Percentiles rank a stretch among this genome's conserved stretches.
Evolutionary conservation across 1,140 invertebrate species (phyloP).

Genomic region (Aphelinus certus): DNA sequence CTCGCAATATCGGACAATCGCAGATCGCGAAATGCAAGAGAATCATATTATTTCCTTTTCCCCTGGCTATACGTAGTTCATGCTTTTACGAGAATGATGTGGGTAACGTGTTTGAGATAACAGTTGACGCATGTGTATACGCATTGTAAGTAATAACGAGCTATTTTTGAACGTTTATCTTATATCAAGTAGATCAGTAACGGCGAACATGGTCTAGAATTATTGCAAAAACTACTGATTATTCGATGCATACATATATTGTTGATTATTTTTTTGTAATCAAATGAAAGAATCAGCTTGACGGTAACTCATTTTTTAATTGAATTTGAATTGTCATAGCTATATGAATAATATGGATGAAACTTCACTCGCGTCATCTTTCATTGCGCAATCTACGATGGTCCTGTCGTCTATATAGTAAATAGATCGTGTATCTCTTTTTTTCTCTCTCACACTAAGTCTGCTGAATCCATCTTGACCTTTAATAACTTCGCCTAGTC

Average conservation of each 20-base stretch:
- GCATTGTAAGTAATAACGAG: neutral
- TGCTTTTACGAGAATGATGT: neutral
- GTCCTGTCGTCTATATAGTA: constrained; percentile 47
- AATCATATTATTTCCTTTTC: constrained; percentile 1
- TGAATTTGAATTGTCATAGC: too few relatives aligned
- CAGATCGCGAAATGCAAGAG: constrained; percentile 49
- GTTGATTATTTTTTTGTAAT: too few relatives aligned
- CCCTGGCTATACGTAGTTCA: too few relatives aligned
- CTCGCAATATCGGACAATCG: constrained; percentile 43
- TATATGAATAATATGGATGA: too few relatives aligned
- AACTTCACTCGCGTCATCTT: constrained; percentile 17
- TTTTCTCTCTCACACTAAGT: constrained; percentile 42
- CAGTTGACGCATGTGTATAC: too few relatives aligned
- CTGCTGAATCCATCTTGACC: constrained; percentile 13
- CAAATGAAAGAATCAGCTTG: too few relatives aligned
- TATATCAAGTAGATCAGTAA: neutral
- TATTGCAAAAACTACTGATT: too few relatives aligned
- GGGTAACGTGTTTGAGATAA: constrained; percentile 8
- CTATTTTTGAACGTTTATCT: constrained; percentile 4
- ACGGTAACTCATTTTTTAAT: too few relatives aligned
- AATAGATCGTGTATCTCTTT: constrained; percentile 55
- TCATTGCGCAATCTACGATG: constrained; percentile 43
- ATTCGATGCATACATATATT: too few relatives aligned
- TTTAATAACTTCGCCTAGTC: constrained; percentile 56
- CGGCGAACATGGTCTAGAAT: neutral